Percentiles rank a stretch among this genome's conserved stretches.
Conservation (phyloP, 2,797 vertebrate species). For the Vipera ursinii region DNA sequence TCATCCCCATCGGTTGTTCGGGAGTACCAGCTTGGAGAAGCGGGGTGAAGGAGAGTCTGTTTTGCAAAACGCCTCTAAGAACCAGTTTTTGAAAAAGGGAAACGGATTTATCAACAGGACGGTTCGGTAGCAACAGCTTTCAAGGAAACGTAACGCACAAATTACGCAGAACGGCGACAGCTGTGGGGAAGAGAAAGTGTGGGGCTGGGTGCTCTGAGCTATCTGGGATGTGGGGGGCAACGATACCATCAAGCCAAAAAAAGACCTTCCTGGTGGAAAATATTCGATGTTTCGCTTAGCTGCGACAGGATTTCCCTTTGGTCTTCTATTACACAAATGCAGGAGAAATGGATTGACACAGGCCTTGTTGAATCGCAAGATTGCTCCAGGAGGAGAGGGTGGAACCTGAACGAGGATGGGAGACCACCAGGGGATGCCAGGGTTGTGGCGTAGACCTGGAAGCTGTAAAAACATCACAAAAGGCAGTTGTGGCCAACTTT, state of each 20-base stretch:
- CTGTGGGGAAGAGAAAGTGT: background rate
- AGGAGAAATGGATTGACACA: background rate
- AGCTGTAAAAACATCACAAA: background rate
- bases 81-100: background rate
- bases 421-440: background rate
- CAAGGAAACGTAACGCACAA: background rate
- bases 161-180: background rate
- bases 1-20: background rate
- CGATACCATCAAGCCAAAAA: background rate
- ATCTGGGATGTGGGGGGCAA: fast-evolving
- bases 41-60: background rate
- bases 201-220: background rate
- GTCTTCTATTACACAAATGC: background rate
- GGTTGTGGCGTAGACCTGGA: background rate
- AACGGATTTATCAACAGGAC: background rate
- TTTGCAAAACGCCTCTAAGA: background rate
- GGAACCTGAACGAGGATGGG: background rate
- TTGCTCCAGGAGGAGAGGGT: background rate
- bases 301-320: background rate
- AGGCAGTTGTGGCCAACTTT: background rate
- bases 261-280: background rate
- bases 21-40: background rate
- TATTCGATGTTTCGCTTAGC: background rate
- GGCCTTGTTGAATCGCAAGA: background rate
- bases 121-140: background rate